A percentile compares a stretch with the other conserved stretches of the same genome.
phyloP scores from a whole-genome alignment of 2,888 invertebrate species.

The Heteromyza rotundicornis region DNA sequence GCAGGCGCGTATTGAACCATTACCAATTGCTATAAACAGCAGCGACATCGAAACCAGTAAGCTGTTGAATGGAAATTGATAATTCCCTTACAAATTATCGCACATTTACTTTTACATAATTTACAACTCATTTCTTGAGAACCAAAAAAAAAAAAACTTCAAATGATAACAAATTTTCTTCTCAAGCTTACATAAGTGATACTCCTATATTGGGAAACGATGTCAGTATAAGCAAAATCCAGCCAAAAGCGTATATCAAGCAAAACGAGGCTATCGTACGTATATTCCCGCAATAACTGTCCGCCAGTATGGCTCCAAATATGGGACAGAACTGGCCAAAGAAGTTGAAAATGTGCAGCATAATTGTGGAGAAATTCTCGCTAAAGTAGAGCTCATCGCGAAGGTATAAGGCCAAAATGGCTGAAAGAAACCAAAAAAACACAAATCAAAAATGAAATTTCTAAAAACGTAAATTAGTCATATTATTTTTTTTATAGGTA shows the following conservation, averaged over 20 bases:
- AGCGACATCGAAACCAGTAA: conserved; percentile 67
- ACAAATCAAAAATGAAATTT: too few species aligned
- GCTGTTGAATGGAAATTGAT: conserved; percentile 58
- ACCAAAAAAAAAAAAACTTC: background rate
- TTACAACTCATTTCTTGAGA: background rate
- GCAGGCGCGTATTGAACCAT: conserved; percentile 76
- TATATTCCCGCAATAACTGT: conserved; percentile 69
- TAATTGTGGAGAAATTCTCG: conserved; percentile 65
- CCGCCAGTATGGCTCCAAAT: conserved; percentile 71
- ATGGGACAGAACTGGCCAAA: conserved; percentile 71
- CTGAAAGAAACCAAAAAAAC: conserved; percentile 55
- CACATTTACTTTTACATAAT: background rate
- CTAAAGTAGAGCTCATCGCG: conserved; percentile 66
- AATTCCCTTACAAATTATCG: background rate
- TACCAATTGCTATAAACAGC: conserved; percentile 70
- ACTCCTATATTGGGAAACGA: conserved; percentile 57
- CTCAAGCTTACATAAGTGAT: conserved; percentile 45
- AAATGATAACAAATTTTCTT: background rate
- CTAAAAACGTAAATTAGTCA: too few species aligned
- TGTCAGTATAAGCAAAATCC: conserved; percentile 65
- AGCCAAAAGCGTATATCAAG: conserved; percentile 66
- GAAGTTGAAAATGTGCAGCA: conserved; percentile 70
- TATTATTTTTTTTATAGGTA: background rate
- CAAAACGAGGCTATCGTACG: conserved; percentile 68
- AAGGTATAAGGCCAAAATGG: conserved; percentile 70